A percentile compares a stretch with the other conserved stretches of the same genome.
Conservation (phyloP, 2,113 vertebrate genomes). For the Galemys pyrenaicus region DNA sequence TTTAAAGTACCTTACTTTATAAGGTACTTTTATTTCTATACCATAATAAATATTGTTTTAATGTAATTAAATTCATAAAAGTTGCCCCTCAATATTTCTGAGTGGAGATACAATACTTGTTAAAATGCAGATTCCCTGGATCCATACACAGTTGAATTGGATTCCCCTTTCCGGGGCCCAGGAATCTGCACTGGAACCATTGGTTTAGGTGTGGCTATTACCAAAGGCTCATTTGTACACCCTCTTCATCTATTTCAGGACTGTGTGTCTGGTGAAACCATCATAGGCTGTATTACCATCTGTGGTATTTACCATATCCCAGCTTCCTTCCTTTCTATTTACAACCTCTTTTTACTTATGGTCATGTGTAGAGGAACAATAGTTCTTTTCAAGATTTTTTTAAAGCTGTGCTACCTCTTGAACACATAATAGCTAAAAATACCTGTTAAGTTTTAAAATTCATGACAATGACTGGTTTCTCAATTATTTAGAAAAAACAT, state of each 20-base stretch:
- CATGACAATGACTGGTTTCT: constrained; percentile 23
- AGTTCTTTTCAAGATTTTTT: not conserved
- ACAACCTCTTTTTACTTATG: not conserved
- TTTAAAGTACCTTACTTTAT: too few relatives aligned
- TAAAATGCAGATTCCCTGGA: not conserved
- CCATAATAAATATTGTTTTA: too few relatives aligned
- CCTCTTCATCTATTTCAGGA: not conserved
- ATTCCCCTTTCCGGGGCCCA: not conserved
- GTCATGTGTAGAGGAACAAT: not conserved
- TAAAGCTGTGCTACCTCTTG: not conserved
- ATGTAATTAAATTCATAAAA: not conserved
- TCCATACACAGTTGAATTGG: not conserved
- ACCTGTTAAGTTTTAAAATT: constrained; percentile 56
- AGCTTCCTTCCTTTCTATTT: not conserved
- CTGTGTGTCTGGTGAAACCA: not conserved
- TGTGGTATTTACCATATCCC: not conserved
- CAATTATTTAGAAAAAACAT: constrained; percentile 29
- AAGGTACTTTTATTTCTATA: not conserved
- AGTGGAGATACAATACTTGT: not conserved
- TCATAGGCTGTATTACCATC: not conserved
- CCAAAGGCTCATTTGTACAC: not conserved
- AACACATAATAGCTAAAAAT: constrained; percentile 25
- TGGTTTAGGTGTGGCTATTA: not conserved
- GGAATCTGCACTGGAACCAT: not conserved
- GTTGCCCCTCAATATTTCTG: not conserved